These are phyloP conservation scores for Mionectes macconnelli DNA, from an alignment of 2,113 vertebrate species.

Conservation along the genomic window DNA sequence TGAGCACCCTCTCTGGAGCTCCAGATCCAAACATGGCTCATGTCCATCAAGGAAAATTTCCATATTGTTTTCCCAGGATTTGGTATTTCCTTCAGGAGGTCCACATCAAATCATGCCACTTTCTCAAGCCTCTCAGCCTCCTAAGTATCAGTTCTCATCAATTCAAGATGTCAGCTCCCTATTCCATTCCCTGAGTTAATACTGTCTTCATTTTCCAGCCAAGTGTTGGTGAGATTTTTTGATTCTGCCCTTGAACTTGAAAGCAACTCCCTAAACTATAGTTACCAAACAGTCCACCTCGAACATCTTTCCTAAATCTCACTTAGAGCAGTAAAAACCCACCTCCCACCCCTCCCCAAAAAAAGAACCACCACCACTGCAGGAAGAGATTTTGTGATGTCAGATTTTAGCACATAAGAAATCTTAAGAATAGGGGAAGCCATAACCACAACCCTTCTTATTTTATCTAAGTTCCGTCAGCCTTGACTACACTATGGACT, in stretches of 20 bases:
- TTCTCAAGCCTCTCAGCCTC: background rate
- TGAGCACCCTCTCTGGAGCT: background rate
- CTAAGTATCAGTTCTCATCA: background rate
- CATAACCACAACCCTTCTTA: background rate
- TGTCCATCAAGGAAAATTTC: background rate
- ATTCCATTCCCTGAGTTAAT: background rate
- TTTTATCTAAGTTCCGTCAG: conserved; percentile 1
- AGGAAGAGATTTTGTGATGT: background rate
- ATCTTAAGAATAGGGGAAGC: background rate
- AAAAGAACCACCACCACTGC: background rate
- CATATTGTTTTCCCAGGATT: background rate
- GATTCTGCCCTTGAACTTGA: background rate
- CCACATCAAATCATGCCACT: background rate
- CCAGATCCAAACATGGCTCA: background rate
- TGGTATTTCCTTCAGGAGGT: background rate
- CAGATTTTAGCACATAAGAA: conserved; percentile 3
- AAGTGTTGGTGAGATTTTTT: background rate
- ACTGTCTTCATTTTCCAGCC: background rate
- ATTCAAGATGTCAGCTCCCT: background rate
- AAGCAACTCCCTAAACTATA: background rate
- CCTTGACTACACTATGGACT: background rate
- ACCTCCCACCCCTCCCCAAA: background rate
- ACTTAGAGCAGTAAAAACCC: background rate
- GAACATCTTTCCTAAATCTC: background rate
- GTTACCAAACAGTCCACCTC: background rate